A percentile compares a stretch with the other conserved stretches of the same genome.
Conservation (phyloP, 2,797 vertebrate genomes). For the Spondyliosoma cantharus region DNA sequence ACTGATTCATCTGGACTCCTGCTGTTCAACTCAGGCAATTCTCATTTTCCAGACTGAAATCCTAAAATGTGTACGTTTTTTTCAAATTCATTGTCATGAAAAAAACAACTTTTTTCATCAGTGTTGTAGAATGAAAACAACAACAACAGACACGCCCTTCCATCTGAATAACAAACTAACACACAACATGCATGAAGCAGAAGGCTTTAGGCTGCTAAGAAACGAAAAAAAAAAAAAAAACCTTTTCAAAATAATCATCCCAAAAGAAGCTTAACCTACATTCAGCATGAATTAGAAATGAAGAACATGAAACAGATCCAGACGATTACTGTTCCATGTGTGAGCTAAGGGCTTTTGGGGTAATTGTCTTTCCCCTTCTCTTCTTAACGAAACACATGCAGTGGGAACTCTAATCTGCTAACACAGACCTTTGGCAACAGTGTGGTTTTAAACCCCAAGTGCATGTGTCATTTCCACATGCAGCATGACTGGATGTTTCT, state of each 20-base stretch:
- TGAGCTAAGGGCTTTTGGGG: constrained; percentile 36
- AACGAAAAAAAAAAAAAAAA: constrained; percentile 40
- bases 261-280: constrained; percentile 75
- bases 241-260: constrained; percentile 61
- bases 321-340: constrained; percentile 43
- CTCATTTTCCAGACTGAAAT: too few relatives aligned
- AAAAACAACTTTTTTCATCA: background rate
- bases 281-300: constrained; percentile 54
- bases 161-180: constrained; percentile 24
- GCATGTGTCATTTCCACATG: constrained; percentile 37
- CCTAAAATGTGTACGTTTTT: too few relatives aligned
- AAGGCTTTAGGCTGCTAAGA: constrained; percentile 28
- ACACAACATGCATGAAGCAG: constrained; percentile 7
- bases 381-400: constrained; percentile 30
- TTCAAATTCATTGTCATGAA: constrained; percentile 4
- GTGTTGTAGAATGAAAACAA: background rate
- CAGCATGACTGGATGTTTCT: constrained; percentile 14
- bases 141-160: constrained; percentile 7
- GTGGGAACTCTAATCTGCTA: constrained; percentile 44
- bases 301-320: constrained; percentile 48
- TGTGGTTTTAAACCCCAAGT: constrained; percentile 25
- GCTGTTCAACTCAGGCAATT: background rate
- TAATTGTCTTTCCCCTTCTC: constrained; percentile 34
- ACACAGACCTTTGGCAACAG: constrained; percentile 35
- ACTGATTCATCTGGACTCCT: constrained; percentile 4